Base-by-base conservation (phyloP, 2,113 vertebrate genomes). In the Sinocyclocheilus maitianheensis region DNA sequence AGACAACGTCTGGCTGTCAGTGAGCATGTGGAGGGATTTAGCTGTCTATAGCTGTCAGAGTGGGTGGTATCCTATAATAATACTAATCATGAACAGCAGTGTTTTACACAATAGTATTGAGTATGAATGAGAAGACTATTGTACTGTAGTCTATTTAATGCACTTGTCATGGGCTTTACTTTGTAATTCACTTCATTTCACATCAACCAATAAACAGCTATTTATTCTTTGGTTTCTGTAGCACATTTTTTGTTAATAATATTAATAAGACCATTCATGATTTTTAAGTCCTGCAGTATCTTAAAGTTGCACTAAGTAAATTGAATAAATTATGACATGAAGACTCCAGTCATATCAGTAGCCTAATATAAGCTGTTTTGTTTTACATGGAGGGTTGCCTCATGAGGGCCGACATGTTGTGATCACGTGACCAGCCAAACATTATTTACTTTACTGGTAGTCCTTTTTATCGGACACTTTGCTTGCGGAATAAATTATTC, bases 11-110 rank as follows among this genome's bases (percentile, higher is more conserved):
- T 24, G 26, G 77, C 58, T 40, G 53, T 60, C 55, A 62, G 43
- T 26, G 74, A 46, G 74, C n/a, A 76, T 46, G n/a, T 26, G 24
- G 77, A 60, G 30, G 77, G 55, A 40, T 72, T 53, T 69, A 1
- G 30, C 30, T 34, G 30, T 34, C 30, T 72, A 30, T 63, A 82
- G 60, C 62, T 18, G 40, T 30, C 46, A 26, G 7, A 69, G 63
- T 82, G 63, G 63, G 43, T 69, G 43, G 63, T 20, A 69, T 69
- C 24, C 12, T 20, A 53, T 67, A 20, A 81, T 60, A 80, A 79
- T 53, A 16, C 14, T 53, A 14, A 53, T 20, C 55, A 58, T 3
- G 77, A 78, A 60, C 26, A 58, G 55, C 20, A 77, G 55, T 40
- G 77, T 81, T 81, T 63, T 24, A 6, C n/a, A 48, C 43, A 51